Evolutionary conservation across 2,113 vertebrate genomes (phyloP).

Genomic region (Ameiurus melas): DNA sequence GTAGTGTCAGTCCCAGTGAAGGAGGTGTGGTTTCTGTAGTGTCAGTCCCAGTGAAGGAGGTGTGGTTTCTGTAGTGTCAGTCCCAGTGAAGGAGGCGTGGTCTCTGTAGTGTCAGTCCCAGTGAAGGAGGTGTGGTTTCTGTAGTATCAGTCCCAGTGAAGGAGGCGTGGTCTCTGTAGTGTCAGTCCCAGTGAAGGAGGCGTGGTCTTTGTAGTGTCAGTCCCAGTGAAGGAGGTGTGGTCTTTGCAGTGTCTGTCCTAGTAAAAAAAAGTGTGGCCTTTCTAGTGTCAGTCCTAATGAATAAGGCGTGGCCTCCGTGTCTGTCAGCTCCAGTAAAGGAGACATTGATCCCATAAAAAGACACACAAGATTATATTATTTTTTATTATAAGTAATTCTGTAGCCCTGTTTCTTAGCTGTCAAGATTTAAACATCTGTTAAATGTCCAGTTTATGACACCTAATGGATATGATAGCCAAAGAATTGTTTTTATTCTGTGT

Average conservation of each 20-base stretch:
- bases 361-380: background rate
- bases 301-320: background rate
- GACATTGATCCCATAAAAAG: background rate
- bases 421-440: background rate
- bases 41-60: background rate
- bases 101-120: background rate
- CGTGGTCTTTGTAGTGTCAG: background rate
- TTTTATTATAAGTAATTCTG: background rate
- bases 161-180: background rate
- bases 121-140: background rate
- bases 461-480: background rate
- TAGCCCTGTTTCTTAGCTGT: background rate
- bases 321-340: background rate
- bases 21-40: background rate
- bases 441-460: background rate
- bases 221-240: background rate
- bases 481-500: background rate
- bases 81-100: background rate
- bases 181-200: background rate
- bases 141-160: background rate
- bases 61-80: background rate
- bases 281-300: background rate
- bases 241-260: background rate
- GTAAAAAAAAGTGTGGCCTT: background rate
- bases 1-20: background rate